Conservation (phyloP, 2,888 invertebrate genomes). For the Zonitis immaculata region DNA sequence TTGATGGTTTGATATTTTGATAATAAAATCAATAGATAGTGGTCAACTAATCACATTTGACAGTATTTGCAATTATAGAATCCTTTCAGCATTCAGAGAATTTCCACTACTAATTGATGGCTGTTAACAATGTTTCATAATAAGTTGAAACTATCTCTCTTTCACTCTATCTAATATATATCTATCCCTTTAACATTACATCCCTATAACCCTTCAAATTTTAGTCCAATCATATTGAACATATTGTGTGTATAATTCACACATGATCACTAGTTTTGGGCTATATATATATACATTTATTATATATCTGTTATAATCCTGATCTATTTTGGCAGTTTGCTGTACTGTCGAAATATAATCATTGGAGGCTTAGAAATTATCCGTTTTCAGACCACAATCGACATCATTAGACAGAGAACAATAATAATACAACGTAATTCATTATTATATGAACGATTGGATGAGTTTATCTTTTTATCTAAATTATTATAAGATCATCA, state of each 20-base stretch:
- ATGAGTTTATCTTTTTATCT: neutral
- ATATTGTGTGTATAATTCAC: slow-evolving; percentile 21
- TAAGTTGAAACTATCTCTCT: slow-evolving; percentile 25
- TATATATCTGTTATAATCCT: slow-evolving; percentile 6
- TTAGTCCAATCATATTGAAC: too few relatives aligned
- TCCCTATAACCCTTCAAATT: neutral
- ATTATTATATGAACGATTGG: slow-evolving; percentile 16
- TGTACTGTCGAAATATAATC: slow-evolving; percentile 20
- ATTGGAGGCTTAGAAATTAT: slow-evolving; percentile 22
- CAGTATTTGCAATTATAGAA: slow-evolving; percentile 2
- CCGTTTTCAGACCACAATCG: slow-evolving; percentile 19
- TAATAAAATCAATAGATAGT: slow-evolving; percentile 1
- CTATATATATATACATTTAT: neutral
- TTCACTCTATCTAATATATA: too few relatives aligned
- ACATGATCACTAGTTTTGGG: slow-evolving; percentile 23
- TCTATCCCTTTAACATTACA: too few relatives aligned
- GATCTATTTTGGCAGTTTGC: slow-evolving; percentile 22
- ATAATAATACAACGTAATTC: slow-evolving; percentile 5
- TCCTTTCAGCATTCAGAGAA: slow-evolving; percentile 20
- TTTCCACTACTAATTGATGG: slow-evolving; percentile 27
- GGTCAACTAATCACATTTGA: slow-evolving; percentile 5
- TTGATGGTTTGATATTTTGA: neutral
- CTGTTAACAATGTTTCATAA: slow-evolving; percentile 26
- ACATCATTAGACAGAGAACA: slow-evolving; percentile 6
- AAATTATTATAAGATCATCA: slow-evolving; percentile 13